These are phyloP conservation scores for Corythornis vintsioides DNA, from an alignment of 2,113 vertebrate genomes.

Conservation along the genomic window DNA sequence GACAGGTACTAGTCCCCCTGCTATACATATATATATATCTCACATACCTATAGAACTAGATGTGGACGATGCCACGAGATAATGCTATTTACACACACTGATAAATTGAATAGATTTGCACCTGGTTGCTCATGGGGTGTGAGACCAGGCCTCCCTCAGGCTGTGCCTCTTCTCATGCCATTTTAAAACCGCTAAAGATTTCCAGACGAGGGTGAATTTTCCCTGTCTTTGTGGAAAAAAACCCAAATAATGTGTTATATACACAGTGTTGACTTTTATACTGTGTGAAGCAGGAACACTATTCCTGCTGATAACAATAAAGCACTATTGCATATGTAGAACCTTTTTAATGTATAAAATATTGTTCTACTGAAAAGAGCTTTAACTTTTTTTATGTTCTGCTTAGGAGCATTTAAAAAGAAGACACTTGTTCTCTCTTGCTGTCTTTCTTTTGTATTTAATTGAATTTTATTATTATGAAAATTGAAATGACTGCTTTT, in stretches of 20 bases:
- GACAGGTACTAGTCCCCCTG: not conserved
- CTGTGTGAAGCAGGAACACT: not conserved
- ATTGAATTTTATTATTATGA: not conserved
- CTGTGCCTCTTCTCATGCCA: fast-evolving
- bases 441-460: not conserved
- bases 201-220: fast-evolving
- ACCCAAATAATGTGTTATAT: no score
- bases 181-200: fast-evolving
- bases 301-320: not conserved
- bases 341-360: not conserved
- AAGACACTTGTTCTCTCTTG: not conserved
- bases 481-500: not conserved
- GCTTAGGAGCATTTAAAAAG: not conserved
- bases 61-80: fast-evolving
- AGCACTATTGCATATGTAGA: not conserved
- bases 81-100: fast-evolving
- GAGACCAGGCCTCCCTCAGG: fast-evolving
- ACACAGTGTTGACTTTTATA: not conserved
- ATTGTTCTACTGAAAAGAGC: not conserved
- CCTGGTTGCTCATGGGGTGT: fast-evolving
- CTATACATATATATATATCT: fast-evolving
- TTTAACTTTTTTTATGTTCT: not conserved
- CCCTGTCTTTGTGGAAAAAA: not conserved
- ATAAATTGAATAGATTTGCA: fast-evolving
- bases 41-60: fast-evolving